Evolutionary conservation across 2,113 vertebrate genomes (phyloP).

Genomic region (Tragelaphus strepsiceros): DNA sequence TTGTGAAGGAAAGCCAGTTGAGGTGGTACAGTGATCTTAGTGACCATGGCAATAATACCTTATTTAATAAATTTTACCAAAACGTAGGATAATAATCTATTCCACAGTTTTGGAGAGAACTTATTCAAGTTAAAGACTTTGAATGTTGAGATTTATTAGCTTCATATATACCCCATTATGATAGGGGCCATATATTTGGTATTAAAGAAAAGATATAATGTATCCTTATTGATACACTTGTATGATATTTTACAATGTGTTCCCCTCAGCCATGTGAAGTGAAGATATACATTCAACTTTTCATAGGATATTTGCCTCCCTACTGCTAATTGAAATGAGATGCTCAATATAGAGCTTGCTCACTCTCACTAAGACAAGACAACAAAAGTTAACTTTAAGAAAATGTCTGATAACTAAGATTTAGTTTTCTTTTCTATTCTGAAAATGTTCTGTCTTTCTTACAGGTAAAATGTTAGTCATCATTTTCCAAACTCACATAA

Average conservation of each 20-base stretch:
- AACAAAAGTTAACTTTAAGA: slow-evolving; percentile 62
- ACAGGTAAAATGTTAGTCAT: not conserved
- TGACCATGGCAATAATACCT: not conserved
- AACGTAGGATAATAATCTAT: not conserved
- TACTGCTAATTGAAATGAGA: slow-evolving; percentile 55
- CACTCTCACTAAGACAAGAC: slow-evolving; percentile 8
- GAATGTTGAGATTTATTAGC: not conserved
- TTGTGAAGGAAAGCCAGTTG: not conserved
- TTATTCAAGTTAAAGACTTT: not conserved
- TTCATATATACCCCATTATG: not conserved
- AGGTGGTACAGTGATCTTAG: not conserved
- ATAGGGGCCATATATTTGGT: not conserved
- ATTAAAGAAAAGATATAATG: not conserved
- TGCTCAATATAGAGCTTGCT: slow-evolving; percentile 16
- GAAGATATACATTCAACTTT: slow-evolving; percentile 23
- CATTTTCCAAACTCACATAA: not conserved
- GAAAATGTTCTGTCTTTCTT: slow-evolving; percentile 26
- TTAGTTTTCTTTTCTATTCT: slow-evolving; percentile 34
- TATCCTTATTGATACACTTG: not conserved
- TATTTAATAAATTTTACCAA: not conserved
- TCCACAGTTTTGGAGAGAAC: not conserved
- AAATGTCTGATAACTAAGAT: slow-evolving; percentile 51
- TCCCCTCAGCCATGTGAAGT: not conserved
- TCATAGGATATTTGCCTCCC: slow-evolving; percentile 63
- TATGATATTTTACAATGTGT: slow-evolving; percentile 12